phyloP scores from a whole-genome alignment of 2,888 invertebrate species.

The Volucella bombylans region DNA sequence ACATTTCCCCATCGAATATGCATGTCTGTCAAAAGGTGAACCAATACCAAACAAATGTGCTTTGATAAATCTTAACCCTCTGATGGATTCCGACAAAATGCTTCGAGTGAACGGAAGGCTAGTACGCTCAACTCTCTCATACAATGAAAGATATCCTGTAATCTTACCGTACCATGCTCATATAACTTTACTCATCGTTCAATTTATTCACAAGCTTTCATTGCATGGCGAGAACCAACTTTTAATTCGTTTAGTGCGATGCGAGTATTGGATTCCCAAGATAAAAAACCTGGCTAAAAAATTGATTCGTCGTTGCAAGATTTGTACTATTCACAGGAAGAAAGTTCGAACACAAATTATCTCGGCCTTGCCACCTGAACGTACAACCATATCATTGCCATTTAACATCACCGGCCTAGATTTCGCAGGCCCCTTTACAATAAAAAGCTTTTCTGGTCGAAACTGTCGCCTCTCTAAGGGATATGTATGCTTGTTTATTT shows the following conservation, averaged over 20 bases:
- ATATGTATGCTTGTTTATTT: conserved; percentile 22
- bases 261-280: conserved; percentile 25
- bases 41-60: conserved; percentile 2
- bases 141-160: conserved; percentile 1
- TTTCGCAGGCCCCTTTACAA: conserved; percentile 12
- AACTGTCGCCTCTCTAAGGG: conserved; percentile 4
- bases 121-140: background rate
- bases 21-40: background rate
- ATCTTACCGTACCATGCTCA: conserved; percentile 20
- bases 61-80: background rate
- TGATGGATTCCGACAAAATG: background rate
- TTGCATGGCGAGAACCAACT: conserved; percentile 28
- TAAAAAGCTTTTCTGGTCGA: conserved; percentile 1
- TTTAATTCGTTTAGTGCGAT: background rate
- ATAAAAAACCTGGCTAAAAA: conserved; percentile 16
- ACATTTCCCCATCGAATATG: background rate
- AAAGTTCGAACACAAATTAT: conserved; percentile 7
- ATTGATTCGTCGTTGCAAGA: conserved; percentile 4
- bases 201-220: conserved; percentile 22
- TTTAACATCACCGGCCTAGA: background rate
- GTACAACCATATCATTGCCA: conserved; percentile 6
- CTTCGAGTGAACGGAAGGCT: conserved; percentile 25
- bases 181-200: conserved; percentile 5
- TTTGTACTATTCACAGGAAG: conserved; percentile 6
- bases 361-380: conserved; percentile 2